These are phyloP conservation scores for Thera obeliscata DNA, from an alignment of 2,888 invertebrate genomes.

Conservation along the genomic window DNA sequence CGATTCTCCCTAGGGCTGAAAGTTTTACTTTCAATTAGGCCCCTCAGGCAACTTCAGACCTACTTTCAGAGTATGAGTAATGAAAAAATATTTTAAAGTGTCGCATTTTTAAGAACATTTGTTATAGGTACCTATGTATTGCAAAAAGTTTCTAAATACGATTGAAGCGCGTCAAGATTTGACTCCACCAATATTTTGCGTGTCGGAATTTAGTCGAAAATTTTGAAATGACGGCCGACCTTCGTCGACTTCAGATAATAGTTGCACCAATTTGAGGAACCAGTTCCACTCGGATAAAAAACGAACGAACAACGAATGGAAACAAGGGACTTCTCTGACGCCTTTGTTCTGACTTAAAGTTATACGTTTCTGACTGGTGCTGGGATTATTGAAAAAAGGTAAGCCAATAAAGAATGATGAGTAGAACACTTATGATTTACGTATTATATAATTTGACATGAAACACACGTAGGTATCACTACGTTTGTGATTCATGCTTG, in stretches of 20 bases:
- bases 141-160: slow-evolving; percentile 5
- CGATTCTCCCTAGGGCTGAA: too few species aligned
- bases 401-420: not conserved
- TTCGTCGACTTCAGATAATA: slow-evolving; percentile 79
- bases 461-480: not conserved
- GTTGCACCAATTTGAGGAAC: slow-evolving; percentile 80
- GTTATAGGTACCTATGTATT: not conserved
- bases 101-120: too few species aligned
- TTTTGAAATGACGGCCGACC: slow-evolving; percentile 75
- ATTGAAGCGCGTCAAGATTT: slow-evolving; percentile 46
- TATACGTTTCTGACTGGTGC: not conserved
- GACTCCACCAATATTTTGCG: slow-evolving; percentile 75
- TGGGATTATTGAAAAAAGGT: not conserved
- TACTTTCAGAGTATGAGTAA: too few species aligned
- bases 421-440: not conserved
- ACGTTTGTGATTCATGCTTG: not conserved
- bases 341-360: slow-evolving; percentile 56
- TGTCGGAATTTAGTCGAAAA: slow-evolving; percentile 79
- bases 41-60: too few species aligned
- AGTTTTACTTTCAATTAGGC: too few species aligned
- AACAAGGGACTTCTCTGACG: slow-evolving; percentile 65
- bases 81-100: not conserved
- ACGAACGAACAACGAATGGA: slow-evolving; percentile 66
- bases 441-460: not conserved
- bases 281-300: slow-evolving; percentile 72